phyloP scores from a whole-genome alignment of 1,140 invertebrate species.

The Colletes gigas region DNA sequence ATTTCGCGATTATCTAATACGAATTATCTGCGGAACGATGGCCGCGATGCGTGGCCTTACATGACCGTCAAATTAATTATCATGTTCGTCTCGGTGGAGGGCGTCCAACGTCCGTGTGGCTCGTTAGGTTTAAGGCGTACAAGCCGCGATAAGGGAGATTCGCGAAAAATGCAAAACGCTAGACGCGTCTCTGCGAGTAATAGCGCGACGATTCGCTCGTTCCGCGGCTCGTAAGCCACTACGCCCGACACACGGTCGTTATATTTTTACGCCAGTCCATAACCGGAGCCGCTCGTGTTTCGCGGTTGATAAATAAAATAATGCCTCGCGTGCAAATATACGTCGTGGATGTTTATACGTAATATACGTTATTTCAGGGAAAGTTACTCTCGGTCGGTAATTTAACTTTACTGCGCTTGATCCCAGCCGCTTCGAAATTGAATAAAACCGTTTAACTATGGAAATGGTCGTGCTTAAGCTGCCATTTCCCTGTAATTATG shows the following conservation, averaged over 20 bases:
- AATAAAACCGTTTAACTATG: too few relatives aligned
- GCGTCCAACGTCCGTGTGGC: constrained; percentile 32
- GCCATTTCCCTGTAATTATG: too few relatives aligned
- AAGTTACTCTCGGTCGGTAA: too few relatives aligned
- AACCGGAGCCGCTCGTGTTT: background rate
- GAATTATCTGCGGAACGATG: constrained; percentile 56
- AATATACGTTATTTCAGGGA: too few relatives aligned
- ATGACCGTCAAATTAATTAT: constrained; percentile 57
- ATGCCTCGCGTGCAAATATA: background rate
- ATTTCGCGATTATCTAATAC: constrained; percentile 63
- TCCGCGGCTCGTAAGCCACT: background rate
- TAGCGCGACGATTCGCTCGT: constrained; percentile 2
- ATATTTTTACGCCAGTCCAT: constrained; percentile 17
- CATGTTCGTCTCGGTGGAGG: constrained; percentile 39
- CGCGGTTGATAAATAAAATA: background rate
- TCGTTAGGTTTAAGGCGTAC: constrained; percentile 38
- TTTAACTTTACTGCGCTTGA: too few relatives aligned
- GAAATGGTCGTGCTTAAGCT: too few relatives aligned
- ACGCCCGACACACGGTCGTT: background rate
- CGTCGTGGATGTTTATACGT: too few relatives aligned
- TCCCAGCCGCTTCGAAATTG: too few relatives aligned
- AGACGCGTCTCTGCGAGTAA: background rate
- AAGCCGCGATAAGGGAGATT: constrained; percentile 16
- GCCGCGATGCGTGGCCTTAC: constrained; percentile 29
- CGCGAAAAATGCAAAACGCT: constrained; percentile 38